These are phyloP conservation scores for Alligator mississippiensis DNA, from an alignment of 2,113 vertebrate genomes.

Conservation along the genomic window DNA sequence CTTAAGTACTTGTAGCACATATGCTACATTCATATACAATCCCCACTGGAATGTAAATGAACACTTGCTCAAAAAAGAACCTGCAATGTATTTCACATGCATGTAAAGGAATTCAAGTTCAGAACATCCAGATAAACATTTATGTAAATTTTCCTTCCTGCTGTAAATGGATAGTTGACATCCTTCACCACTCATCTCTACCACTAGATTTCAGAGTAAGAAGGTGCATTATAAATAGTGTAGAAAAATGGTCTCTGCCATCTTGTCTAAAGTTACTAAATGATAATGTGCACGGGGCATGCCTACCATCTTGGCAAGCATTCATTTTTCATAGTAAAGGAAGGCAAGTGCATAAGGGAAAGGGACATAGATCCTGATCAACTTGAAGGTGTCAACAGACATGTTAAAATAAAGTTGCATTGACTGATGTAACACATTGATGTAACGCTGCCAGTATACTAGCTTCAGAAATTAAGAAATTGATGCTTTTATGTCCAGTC, in stretches of 20 bases:
- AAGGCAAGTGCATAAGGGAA: not conserved
- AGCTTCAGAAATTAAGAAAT: conserved; percentile 45
- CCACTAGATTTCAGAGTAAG: conserved; percentile 43
- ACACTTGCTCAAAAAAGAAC: not conserved
- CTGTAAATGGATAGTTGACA: conserved; percentile 7
- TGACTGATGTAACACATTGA: conserved; percentile 4
- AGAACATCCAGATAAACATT: not conserved
- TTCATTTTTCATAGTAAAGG: conserved; percentile 46
- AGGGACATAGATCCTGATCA: conserved; percentile 17
- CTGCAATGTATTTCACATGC: not conserved
- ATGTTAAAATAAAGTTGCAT: conserved; percentile 22
- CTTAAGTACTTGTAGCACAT: not conserved
- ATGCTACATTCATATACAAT: too few relatives aligned
- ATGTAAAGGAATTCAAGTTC: conserved; percentile 6
- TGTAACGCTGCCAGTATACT: not conserved
- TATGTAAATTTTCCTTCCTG: conserved; percentile 17
- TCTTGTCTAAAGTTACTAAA: conserved; percentile 25
- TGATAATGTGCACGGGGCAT: conserved; percentile 23
- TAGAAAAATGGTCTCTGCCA: conserved; percentile 45
- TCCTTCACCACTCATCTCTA: conserved; percentile 18
- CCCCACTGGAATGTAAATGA: not conserved
- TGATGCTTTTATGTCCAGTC: conserved; percentile 42
- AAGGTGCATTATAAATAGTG: conserved; percentile 20
- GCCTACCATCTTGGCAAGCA: conserved; percentile 39
- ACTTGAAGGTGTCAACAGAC: conserved; percentile 35